Evolutionary conservation across 2,797 vertebrate genomes (phyloP).

Genomic region (Poecilia picta): DNA sequence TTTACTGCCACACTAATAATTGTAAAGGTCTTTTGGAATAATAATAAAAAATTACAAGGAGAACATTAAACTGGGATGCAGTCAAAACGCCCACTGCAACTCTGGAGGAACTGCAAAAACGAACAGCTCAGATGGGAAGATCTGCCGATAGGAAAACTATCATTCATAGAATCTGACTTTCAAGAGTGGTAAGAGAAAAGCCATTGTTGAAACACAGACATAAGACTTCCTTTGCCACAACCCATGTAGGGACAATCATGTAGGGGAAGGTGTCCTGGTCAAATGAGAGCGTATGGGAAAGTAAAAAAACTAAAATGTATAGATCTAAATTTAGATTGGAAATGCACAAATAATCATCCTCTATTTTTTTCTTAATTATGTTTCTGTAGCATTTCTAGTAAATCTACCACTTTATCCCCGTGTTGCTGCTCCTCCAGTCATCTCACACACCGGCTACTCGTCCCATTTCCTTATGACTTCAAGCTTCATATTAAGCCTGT

Average conservation of each 20-base stretch:
- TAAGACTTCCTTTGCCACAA: background rate
- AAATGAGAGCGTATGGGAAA: background rate
- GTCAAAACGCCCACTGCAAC: background rate
- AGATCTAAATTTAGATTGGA: too few species aligned
- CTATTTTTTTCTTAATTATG: background rate
- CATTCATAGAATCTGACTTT: background rate
- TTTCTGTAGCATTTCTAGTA: background rate
- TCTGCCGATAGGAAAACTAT: background rate
- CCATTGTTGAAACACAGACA: background rate
- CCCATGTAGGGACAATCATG: background rate
- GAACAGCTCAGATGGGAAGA: background rate
- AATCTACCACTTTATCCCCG: background rate
- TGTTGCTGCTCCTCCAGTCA: background rate
- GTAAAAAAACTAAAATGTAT: too few species aligned
- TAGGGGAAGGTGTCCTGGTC: background rate
- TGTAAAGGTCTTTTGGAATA: background rate
- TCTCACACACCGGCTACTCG: background rate
- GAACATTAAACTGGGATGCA: background rate
- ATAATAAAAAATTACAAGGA: background rate
- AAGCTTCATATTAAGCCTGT: background rate
- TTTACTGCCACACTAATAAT: background rate
- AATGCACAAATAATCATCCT: too few species aligned
- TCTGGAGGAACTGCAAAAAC: too few species aligned
- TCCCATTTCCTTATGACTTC: background rate
- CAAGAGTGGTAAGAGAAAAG: background rate